phyloP scores from a whole-genome alignment of 2,888 invertebrate species.

The Alitta virens region DNA sequence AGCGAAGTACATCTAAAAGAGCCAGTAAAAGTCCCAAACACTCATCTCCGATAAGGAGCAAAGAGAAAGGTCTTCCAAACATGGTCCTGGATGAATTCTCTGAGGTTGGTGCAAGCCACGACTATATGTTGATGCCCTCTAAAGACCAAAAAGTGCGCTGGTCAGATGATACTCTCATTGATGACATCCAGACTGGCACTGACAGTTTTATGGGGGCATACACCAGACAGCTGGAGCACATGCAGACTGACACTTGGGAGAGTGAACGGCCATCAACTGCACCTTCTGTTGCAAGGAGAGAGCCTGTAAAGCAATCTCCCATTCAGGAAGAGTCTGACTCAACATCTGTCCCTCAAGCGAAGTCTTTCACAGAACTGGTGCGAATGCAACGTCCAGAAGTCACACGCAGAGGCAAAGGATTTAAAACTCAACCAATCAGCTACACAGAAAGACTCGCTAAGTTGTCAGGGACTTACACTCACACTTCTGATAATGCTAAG shows the following conservation, averaged over 20 bases:
- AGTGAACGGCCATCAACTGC: neutral
- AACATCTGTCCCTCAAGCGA: slow-evolving; percentile 9
- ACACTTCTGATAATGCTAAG: too few species aligned
- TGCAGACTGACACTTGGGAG: slow-evolving; percentile 7
- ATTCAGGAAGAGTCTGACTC: neutral
- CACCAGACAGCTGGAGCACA: slow-evolving; percentile 13
- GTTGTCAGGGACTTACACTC: slow-evolving; percentile 20
- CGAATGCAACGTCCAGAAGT: slow-evolving; percentile 47
- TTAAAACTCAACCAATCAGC: slow-evolving; percentile 5
- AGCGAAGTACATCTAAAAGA: neutral
- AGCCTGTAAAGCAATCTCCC: neutral
- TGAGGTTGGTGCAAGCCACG: neutral
- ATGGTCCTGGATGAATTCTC: neutral
- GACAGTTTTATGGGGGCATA: slow-evolving; percentile 11
- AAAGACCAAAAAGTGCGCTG: neutral
- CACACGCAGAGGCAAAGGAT: slow-evolving; percentile 34
- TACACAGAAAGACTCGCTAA: slow-evolving; percentile 23
- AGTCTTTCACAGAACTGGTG: slow-evolving; percentile 44
- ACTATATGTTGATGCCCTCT: neutral
- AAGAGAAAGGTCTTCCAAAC: neutral
- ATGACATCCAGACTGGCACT: slow-evolving; percentile 6
- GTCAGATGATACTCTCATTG: neutral
- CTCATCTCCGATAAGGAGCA: too few species aligned
- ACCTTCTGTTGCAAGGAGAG: too few species aligned
- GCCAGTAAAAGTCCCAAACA: too few species aligned